Evolutionary conservation across 2,888 invertebrate species (phyloP).

Genomic region (Sicus ferrugineus): DNA sequence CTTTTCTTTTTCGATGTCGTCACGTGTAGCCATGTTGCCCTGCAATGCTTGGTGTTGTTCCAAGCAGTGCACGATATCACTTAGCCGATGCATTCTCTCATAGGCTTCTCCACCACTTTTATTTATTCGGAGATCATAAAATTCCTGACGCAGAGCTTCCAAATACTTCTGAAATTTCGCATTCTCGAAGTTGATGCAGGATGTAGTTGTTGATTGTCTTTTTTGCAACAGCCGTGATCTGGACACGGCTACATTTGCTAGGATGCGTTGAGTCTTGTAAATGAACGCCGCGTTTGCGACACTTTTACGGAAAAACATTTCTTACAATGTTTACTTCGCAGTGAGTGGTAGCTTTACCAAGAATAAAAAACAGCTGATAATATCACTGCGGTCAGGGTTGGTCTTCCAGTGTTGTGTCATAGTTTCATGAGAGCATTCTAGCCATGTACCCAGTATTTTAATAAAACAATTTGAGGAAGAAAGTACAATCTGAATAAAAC

Average conservation of each 20-base stretch:
- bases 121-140: slow-evolving; percentile 65
- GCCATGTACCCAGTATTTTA: too few species aligned
- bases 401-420: neutral
- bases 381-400: neutral
- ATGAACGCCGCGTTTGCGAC: neutral
- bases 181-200: slow-evolving; percentile 47
- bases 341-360: neutral
- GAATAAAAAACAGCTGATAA: neutral
- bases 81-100: slow-evolving; percentile 53
- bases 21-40: slow-evolving; percentile 71
- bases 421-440: neutral
- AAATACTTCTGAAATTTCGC: slow-evolving; percentile 67
- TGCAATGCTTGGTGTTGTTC: slow-evolving; percentile 69
- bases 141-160: slow-evolving; percentile 67
- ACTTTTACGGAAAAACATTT: slow-evolving; percentile 25
- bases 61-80: slow-evolving; percentile 69
- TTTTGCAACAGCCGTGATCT: too few species aligned
- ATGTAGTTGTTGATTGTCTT: neutral
- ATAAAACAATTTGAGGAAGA: too few species aligned
- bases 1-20: slow-evolving; percentile 71
- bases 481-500: too few species aligned
- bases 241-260: neutral
- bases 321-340: neutral
- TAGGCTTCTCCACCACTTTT: slow-evolving; percentile 45
- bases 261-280: slow-evolving; percentile 2